phyloP scores from a whole-genome alignment of 2,797 vertebrate genomes.

The Craterocephalus amniculus region DNA sequence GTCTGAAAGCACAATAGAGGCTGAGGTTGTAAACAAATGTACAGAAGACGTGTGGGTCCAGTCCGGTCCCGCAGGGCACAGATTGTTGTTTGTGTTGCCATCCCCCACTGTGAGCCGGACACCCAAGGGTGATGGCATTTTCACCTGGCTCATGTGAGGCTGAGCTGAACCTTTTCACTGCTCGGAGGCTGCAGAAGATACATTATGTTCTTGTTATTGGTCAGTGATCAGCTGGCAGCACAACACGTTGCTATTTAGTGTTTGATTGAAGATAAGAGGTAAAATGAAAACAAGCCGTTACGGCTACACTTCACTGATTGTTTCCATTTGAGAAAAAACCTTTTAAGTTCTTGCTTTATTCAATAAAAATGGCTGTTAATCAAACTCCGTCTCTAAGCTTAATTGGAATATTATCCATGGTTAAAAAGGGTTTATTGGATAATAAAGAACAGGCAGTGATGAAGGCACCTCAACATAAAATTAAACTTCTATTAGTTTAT shows the following conservation, averaged over 20 bases:
- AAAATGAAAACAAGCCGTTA: conserved; percentile 26
- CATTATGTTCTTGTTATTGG: conserved; percentile 52
- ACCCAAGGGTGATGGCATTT: conserved; percentile 55
- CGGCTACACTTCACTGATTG: conserved; percentile 37
- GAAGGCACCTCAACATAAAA: conserved; percentile 36
- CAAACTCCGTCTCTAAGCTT: conserved; percentile 52
- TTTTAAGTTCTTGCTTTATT: conserved; percentile 53
- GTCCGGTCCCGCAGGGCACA: conserved; percentile 33
- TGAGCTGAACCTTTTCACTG: conserved; percentile 4
- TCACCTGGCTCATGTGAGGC: conserved; percentile 48
- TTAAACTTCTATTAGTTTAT: conserved; percentile 44
- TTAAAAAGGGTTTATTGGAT: conserved; percentile 24
- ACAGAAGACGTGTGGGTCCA: conserved; percentile 64
- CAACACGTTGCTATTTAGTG: background rate
- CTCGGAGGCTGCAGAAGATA: background rate
- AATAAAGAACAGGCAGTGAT: conserved; percentile 41
- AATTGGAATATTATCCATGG: conserved; percentile 38
- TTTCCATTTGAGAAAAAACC: conserved; percentile 51
- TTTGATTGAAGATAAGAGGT: conserved; percentile 40
- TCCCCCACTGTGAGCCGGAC: conserved; percentile 67
- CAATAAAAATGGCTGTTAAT: conserved; percentile 49
- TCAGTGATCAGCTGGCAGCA: conserved; percentile 39
- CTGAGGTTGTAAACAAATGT: conserved; percentile 76
- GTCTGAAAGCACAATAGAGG: conserved; percentile 69
- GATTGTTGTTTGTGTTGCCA: conserved; percentile 62